phyloP scores from a whole-genome alignment of 2,888 invertebrate genomes.

The Rhynchonema sp. region DNA sequence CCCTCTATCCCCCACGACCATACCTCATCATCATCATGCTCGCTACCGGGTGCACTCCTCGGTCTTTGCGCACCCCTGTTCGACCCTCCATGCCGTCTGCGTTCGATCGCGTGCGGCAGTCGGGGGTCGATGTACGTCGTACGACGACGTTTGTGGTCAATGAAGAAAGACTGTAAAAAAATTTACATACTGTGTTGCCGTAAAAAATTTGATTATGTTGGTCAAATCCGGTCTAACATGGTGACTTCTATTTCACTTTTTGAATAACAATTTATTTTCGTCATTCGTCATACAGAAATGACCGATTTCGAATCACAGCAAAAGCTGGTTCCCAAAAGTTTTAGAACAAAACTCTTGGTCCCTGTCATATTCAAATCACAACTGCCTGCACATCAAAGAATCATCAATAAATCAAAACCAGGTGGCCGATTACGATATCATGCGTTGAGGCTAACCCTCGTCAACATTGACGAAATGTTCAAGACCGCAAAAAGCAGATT shows the following conservation, averaged over 20 bases:
- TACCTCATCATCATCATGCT: not conserved
- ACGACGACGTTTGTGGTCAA: constrained; percentile 75
- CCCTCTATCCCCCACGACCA: too few species aligned
- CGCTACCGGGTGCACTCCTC: not conserved
- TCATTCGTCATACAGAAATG: not conserved
- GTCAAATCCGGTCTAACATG: too few species aligned
- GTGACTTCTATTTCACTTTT: too few species aligned
- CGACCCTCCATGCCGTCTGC: not conserved
- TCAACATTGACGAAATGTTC: not conserved
- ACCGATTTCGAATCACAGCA: too few species aligned
- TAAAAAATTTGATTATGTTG: too few species aligned
- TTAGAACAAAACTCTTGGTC: too few species aligned
- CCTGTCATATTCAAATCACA: too few species aligned
- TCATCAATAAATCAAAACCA: too few species aligned
- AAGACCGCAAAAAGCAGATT: not conserved
- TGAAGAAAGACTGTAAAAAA: constrained; percentile 52
- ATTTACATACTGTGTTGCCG: not conserved
- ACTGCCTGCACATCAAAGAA: too few species aligned
- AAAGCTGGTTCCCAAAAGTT: too few species aligned
- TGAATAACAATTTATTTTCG: not conserved
- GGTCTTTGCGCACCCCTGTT: not conserved
- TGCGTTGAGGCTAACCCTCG: too few species aligned
- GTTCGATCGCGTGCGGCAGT: constrained; percentile 44
- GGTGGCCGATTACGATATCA: too few species aligned
- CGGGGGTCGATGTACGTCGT: constrained; percentile 95